Base-by-base conservation (phyloP, 2,888 invertebrate species). In the Malthinus seriepunctatus region DNA sequence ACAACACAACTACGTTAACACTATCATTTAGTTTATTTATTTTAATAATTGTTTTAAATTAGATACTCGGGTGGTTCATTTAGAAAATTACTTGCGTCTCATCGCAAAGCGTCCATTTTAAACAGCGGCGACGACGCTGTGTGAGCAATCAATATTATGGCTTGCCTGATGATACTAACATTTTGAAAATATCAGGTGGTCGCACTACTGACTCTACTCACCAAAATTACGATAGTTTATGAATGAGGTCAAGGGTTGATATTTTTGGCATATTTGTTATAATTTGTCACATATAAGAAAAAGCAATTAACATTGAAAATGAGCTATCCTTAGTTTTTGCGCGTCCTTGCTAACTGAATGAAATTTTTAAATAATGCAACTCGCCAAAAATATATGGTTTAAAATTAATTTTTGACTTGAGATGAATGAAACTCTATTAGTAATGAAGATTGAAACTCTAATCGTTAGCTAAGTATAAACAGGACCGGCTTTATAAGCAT, bases 131-230 rank as follows among this genome's bases (percentile, higher is more conserved):
- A 69, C 69, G 70, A 69, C 69, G 69, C 69, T 71, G 68, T 68
- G 67, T 63, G 69, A 67, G 68, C 67, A 73, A 74, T 73, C 74
- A 72, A 74, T 73, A 71, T 69, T 68, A 55, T 57, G 62, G 65
- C 69, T 66, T 66, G 61, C 51, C 56, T 54, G 63, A 56, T 54
- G 63, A 56, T 71, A 69, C 68, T 66, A 64, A 50, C 65, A 57
- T 64, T 64, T 63, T 69, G 65, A 59, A 71, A 70, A 69, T 54
- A 42, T 62, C 59, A 59, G 59, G 62, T 59, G 58, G 59, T 59
- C 51, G 62, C 23, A 9, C 52, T 51, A 46, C 59, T 56, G 56
- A 59, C 23, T 10, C 52, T 51, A 46, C 59, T 56, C 52, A 59
- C 55, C 52, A 62, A 52, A 52, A 44, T 55, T 48, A 52, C 46